Conservation (phyloP, 2,797 vertebrate genomes). For the Pogoniulus pusillus region DNA sequence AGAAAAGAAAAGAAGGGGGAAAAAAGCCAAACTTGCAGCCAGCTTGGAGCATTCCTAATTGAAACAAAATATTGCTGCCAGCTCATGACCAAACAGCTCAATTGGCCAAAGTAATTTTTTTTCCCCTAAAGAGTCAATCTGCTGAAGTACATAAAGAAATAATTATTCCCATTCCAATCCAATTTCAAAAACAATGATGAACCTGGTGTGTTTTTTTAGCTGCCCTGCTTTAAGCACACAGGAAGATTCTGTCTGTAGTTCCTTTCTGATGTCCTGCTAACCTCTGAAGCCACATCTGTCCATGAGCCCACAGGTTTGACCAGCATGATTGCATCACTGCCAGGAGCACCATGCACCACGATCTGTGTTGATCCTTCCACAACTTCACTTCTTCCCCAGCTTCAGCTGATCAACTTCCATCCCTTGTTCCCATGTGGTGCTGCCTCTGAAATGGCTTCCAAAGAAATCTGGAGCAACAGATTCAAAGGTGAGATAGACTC, state of each 20-base stretch:
- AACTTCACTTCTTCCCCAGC: background rate
- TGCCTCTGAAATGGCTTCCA: background rate
- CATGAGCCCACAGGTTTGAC: background rate
- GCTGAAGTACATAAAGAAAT: background rate
- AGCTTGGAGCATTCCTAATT: background rate
- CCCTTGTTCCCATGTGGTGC: background rate
- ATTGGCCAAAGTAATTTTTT: background rate
- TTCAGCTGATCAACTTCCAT: background rate
- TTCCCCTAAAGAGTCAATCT: background rate
- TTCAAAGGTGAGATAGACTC: background rate
- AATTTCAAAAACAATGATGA: background rate
- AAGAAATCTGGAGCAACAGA: background rate
- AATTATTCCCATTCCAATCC: background rate
- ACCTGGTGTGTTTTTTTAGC: background rate
- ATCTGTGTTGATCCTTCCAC: background rate
- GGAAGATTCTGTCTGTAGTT: background rate
- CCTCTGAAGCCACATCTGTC: background rate
- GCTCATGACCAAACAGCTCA: background rate
- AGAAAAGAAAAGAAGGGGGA: too few species aligned
- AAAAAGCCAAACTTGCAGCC: background rate
- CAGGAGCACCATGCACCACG: fast-evolving
- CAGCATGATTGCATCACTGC: background rate
- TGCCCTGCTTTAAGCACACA: background rate
- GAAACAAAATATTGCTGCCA: conserved; percentile 7
- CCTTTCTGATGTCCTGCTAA: background rate